phyloP scores from a whole-genome alignment of 2,113 vertebrate species.

The Salvelinus alpinus region DNA sequence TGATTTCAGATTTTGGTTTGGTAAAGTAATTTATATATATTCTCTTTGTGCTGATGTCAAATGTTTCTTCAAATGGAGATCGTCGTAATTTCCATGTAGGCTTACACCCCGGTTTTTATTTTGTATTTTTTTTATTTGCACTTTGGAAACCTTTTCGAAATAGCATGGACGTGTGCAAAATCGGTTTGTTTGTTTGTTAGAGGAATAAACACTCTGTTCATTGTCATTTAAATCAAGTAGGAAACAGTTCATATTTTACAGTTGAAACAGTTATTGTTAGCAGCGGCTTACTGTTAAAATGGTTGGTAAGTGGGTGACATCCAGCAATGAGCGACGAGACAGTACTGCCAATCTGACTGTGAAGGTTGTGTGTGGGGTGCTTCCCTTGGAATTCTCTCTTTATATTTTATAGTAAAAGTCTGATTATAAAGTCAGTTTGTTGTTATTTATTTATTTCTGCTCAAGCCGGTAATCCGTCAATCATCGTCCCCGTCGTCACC shows the following conservation, averaged over 20 bases:
- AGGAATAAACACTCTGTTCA: slow-evolving; percentile 98
- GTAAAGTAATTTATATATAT: slow-evolving; percentile 59
- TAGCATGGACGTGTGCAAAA: slow-evolving; percentile 99
- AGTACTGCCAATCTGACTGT: slow-evolving; percentile 80
- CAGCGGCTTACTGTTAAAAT: slow-evolving; percentile 99
- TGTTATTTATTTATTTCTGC: slow-evolving; percentile 42
- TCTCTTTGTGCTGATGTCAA: slow-evolving; percentile 99
- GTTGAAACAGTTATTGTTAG: slow-evolving; percentile 87
- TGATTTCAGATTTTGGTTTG: slow-evolving; percentile 92
- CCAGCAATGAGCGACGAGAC: slow-evolving; percentile 93
- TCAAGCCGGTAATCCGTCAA: slow-evolving; percentile 74
- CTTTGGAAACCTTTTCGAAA: slow-evolving; percentile 89
- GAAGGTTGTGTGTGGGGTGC: slow-evolving; percentile 80
- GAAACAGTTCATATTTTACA: slow-evolving; percentile 97
- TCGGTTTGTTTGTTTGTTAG: slow-evolving; percentile 87
- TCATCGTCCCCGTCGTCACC: slow-evolving; percentile 90
- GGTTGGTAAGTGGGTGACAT: slow-evolving; percentile 96
- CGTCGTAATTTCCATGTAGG: slow-evolving; percentile 72
- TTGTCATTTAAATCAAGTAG: slow-evolving; percentile 98
- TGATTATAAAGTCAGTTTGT: slow-evolving; percentile 53
- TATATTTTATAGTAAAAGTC: slow-evolving; percentile 68
- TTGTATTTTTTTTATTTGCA: slow-evolving; percentile 82
- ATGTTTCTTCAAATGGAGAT: slow-evolving; percentile 93
- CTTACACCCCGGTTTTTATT: slow-evolving; percentile 51
- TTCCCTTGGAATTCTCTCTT: slow-evolving; percentile 74